phyloP scores from a whole-genome alignment of 2,888 invertebrate species.

The Athalia rosae region DNA sequence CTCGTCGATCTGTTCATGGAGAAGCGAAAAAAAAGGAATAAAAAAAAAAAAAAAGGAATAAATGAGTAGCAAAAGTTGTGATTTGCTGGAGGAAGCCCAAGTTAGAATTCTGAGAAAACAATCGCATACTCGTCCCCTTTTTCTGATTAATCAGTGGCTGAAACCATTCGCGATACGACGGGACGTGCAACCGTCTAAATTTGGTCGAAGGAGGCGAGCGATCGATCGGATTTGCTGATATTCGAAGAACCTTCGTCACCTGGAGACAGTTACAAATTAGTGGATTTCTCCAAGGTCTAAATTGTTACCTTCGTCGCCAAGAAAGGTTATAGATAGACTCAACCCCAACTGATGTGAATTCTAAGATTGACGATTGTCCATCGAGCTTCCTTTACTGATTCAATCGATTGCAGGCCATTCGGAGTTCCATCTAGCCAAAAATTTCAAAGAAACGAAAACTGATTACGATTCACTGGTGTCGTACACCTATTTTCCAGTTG shows the following conservation, averaged over 20 bases:
- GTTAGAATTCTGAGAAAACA: not conserved
- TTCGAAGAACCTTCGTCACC: conserved; percentile 41
- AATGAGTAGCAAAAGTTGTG: no score
- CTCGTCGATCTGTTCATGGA: not conserved
- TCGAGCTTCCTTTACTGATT: conserved; percentile 25
- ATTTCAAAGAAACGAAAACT: not conserved
- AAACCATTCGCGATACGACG: not conserved
- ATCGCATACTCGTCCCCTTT: not conserved
- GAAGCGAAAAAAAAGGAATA: not conserved
- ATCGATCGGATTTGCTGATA: conserved; percentile 37
- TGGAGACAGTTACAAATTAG: conserved; percentile 41
- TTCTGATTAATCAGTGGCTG: conserved; percentile 10
- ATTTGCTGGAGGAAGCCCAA: no score
- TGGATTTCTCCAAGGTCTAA: conserved; percentile 37
- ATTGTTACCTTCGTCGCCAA: conserved; percentile 32
- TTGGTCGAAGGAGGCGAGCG: conserved; percentile 4
- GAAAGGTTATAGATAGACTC: not conserved
- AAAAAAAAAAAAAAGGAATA: not conserved
- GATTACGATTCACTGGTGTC: not conserved
- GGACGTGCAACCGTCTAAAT: not conserved
- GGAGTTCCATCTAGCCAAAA: not conserved
- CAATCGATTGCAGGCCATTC: conserved; percentile 30
- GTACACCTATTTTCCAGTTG: no score
- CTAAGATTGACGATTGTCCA: conserved; percentile 37
- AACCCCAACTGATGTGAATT: conserved; percentile 14